Base-by-base conservation (phyloP, 2,113 vertebrate species). In the Ursus arctos region DNA sequence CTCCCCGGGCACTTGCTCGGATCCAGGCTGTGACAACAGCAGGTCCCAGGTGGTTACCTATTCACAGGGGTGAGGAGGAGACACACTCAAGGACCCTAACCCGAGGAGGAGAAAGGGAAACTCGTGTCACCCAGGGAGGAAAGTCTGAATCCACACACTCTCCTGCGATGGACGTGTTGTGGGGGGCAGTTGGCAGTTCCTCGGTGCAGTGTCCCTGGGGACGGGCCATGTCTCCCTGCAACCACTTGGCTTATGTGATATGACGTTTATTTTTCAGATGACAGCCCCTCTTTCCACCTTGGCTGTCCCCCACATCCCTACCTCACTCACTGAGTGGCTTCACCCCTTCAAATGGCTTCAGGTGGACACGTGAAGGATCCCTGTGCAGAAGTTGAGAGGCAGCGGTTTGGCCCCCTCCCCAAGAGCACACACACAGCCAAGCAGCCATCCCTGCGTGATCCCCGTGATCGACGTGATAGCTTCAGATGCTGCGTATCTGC, bases 11-110 rank as follows among this genome's bases (percentile, higher is more conserved):
- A 7, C 19, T 26, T 16, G 6, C 33, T 51, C 36, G n/a, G 82
- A 33, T 3, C 15, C 40, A 86, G 47, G 28, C 8, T 84, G 6
- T 13, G 16, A 26, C 4, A 22, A 71, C 4, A 24, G 2, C 1
- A 26, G 82, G 0, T 76, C 51, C n/a, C 14, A 15, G 61, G 13
- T n/a, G 15, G 16, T 47, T 5, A n/a, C 28, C 33, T 36, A 16
- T 49, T n/a, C n/a, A 11, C 4, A 13, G 53, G 43, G 11, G 33
- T 55, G 51, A 53, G 40, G 31, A 14, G 24, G 19, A 2, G 6
- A 4, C 6, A 6, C 12, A 26, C 31, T 11, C 31, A 10, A 24
- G 13, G 18, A 0, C 3, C 4, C 13, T 10, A 4, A 14, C 9
- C 43, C 51, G 5, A 22, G 65, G 49, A 31, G 47, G 2, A 15